Percentiles rank a stretch among this genome's conserved stretches.
Conservation (phyloP, 2,113 vertebrate species). For the Miniopterus natalensis region DNA sequence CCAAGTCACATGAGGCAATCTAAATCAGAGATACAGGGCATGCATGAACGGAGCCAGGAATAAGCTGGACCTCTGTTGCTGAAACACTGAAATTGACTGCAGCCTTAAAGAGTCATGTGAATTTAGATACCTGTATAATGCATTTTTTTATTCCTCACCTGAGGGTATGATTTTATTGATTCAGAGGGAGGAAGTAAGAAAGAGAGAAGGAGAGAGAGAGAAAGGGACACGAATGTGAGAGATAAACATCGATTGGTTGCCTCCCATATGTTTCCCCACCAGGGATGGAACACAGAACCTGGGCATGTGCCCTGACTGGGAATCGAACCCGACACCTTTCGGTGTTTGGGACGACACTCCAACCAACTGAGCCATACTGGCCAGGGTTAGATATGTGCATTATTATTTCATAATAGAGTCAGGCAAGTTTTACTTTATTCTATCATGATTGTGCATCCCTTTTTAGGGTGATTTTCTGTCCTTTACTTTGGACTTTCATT, state of each 20-base stretch:
- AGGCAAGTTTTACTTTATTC: background rate
- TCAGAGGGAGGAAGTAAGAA: background rate
- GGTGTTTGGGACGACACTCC: background rate
- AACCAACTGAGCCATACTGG: background rate
- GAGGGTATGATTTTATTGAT: background rate
- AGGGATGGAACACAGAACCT: background rate
- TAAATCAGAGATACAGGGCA: constrained; percentile 12
- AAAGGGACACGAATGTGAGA: no score
- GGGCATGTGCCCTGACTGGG: no score
- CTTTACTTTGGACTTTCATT: background rate
- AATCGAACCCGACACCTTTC: background rate
- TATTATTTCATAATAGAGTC: background rate
- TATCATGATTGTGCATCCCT: background rate
- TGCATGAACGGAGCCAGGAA: background rate
- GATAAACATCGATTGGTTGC: background rate
- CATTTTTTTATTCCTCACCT: background rate
- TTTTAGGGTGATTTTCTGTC: background rate
- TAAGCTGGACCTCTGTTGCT: background rate
- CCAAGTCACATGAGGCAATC: background rate
- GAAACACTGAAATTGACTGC: background rate
- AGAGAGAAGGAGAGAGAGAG: no score
- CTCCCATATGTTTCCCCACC: background rate
- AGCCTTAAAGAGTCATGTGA: background rate
- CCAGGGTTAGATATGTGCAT: background rate
- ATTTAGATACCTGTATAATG: background rate